Evolutionary conservation across 2,113 vertebrate species (phyloP), one percentile per base, ranked within the genome.

Genomic region (Misgurnus anguillicaudatus): DNA sequence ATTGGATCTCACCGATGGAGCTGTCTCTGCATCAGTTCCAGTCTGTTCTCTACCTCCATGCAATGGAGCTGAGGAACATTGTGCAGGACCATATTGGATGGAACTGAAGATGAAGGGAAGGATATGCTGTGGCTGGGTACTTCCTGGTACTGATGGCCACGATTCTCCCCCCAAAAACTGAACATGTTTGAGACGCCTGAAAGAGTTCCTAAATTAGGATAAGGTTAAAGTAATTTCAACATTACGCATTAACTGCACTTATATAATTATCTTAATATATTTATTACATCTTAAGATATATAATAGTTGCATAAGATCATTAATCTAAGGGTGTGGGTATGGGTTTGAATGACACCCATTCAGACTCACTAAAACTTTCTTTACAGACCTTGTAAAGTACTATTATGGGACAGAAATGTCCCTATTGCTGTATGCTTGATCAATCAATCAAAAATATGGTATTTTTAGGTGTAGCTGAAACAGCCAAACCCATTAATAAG

Each of bases 111-210:
- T 2, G 88, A 65, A 5, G 85, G 86, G 0, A 90, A 65, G 0
- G 91, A 87, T 65, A 86, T 81, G 3, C 90, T 88, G 84, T 89
- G 91, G 21, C 86, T 89, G 2, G 93, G 93, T 19, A 95, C 86
- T 84, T 95, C 92, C 89, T 94, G 94, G 86, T 94, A 94, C 81
- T 88, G 91, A 36, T 82, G 91, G 3, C 87, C 91, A 5, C 83
- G 87, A 76, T 85, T 90, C 48, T 94, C 94, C 1, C 92, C 91
- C 93, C 93, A 95, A 77, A 95, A 94, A 48, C 90, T 93, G 84
- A 96, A 95, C 87, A 95, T 94, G 87, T 93, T 94, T 79, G 95
- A 94, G 48, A 94, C 90, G 6, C 94, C 93, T 0, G 94, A 93
- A 80, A 95, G 93, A 31, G 91, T 89, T 4, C 90, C 93, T 94